A percentile compares a stretch with the other conserved stretches of the same genome.
These are phyloP conservation scores for Pelodytes ibericus DNA, from an alignment of 2,797 vertebrate genomes.

Conservation along the genomic window DNA sequence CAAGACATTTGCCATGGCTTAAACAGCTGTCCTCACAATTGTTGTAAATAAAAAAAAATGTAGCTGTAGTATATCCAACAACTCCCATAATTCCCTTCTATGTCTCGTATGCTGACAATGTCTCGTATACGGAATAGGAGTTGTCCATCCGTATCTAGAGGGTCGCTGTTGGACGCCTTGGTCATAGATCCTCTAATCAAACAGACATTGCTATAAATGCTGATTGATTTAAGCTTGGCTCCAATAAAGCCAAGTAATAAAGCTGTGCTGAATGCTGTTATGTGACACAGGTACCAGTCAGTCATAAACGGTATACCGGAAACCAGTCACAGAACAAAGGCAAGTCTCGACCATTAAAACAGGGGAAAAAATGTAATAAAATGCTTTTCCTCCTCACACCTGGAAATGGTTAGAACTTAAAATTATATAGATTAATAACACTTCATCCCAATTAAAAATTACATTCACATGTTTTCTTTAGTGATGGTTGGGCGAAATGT, in stretches of 20 bases:
- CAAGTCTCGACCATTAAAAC: slow-evolving; percentile 58
- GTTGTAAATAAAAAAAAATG: no score
- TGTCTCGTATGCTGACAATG: no score
- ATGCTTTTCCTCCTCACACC: slow-evolving; percentile 67
- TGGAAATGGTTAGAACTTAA: slow-evolving; percentile 77
- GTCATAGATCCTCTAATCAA: slow-evolving; percentile 42
- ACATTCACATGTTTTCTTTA: slow-evolving; percentile 65
- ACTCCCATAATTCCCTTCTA: no score
- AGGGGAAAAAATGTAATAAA: slow-evolving; percentile 54
- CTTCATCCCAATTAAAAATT: slow-evolving; percentile 62
- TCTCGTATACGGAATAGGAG: no score
- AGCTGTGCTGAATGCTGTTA: slow-evolving; percentile 62
- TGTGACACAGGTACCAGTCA: slow-evolving; percentile 65
- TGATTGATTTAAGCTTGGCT: slow-evolving; percentile 70
- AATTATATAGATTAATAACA: slow-evolving; percentile 63
- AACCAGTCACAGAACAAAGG: slow-evolving; percentile 67
- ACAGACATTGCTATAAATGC: slow-evolving; percentile 59
- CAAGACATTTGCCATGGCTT: no score
- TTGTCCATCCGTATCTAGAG: no score
- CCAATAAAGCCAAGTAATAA: slow-evolving; percentile 74
- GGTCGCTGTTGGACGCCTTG: no score
- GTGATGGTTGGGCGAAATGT: slow-evolving; percentile 59
- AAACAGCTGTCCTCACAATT: no score
- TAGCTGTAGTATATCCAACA: no score
- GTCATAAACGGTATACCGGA: slow-evolving; percentile 69